These are phyloP conservation scores for Halictus quadricinctus DNA, from an alignment of 2,888 invertebrate species.

Conservation along the genomic window DNA sequence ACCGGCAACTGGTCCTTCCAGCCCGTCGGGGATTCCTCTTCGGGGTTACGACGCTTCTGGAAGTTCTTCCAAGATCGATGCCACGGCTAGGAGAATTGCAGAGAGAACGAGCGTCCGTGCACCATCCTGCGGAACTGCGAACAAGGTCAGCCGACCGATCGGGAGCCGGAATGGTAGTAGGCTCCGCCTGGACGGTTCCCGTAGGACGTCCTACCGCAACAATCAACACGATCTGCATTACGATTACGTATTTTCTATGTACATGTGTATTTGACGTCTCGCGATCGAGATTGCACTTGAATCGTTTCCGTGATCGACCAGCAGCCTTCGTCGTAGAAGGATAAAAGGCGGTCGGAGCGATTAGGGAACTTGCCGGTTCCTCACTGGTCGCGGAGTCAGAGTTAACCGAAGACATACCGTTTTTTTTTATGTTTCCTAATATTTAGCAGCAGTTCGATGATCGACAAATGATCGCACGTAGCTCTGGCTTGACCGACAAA, in stretches of 20 bases:
- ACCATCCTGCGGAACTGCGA: constrained; percentile 11
- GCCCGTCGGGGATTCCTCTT: constrained; percentile 36
- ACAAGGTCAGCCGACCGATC: constrained; percentile 27
- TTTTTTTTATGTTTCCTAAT: constrained; percentile 1
- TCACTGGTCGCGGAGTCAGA: constrained; percentile 25
- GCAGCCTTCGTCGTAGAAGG: constrained; percentile 13
- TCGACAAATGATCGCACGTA: constrained; percentile 8
- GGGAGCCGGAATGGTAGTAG: background rate
- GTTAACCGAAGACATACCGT: constrained; percentile 14
- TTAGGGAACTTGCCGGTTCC: background rate
- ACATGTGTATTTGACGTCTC: constrained; percentile 21
- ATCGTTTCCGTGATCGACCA: background rate
- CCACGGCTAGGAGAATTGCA: constrained; percentile 22
- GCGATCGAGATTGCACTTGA: constrained; percentile 43
- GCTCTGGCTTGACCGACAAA: constrained; percentile 26
- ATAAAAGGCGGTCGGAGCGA: background rate
- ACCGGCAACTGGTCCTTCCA: constrained; percentile 25
- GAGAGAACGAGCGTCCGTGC: background rate
- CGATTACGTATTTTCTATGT: constrained; percentile 35
- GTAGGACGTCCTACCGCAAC: constrained; percentile 21
- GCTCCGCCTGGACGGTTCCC: background rate
- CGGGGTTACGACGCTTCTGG: constrained; percentile 22
- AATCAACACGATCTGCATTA: constrained; percentile 32
- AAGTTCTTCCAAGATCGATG: constrained; percentile 23
- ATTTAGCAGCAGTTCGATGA: constrained; percentile 2